These are phyloP conservation scores for Dysdera silvatica DNA, from an alignment of 1,140 invertebrate genomes.

Conservation along the genomic window DNA sequence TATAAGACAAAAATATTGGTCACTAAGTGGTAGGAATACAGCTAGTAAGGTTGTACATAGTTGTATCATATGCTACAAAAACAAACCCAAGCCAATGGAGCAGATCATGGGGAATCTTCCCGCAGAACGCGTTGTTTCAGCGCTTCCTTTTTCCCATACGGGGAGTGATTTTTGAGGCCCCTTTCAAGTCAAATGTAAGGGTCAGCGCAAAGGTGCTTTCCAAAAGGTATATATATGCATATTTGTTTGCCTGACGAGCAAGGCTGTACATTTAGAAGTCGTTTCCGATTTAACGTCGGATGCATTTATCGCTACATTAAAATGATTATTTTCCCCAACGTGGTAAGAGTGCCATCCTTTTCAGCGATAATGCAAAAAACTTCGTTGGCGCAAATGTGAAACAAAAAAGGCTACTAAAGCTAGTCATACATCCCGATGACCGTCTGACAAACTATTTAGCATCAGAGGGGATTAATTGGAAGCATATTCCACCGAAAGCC, in stretches of 20 bases:
- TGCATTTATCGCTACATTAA: conserved; percentile 41
- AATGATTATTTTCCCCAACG: conserved; percentile 42
- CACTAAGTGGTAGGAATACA: too few relatives aligned
- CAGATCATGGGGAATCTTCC: background rate
- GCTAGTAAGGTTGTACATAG: background rate
- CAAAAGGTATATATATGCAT: background rate
- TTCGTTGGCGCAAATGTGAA: conserved; percentile 19
- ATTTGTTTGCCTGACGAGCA: conserved; percentile 45
- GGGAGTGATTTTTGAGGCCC: background rate
- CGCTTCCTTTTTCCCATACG: background rate
- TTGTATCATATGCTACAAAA: background rate
- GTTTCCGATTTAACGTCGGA: conserved; percentile 41
- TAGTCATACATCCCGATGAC: background rate
- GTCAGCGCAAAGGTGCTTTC: background rate
- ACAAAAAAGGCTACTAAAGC: background rate
- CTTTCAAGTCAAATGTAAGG: background rate
- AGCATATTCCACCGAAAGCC: conserved; percentile 40
- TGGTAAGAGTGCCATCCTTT: conserved; percentile 15
- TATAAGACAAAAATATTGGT: too few relatives aligned
- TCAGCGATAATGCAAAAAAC: conserved; percentile 25
- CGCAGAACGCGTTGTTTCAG: background rate
- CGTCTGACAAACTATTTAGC: background rate
- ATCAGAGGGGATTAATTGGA: background rate
- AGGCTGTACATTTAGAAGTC: conserved; percentile 45
- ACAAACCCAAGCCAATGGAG: background rate